phyloP scores from a whole-genome alignment of 2,888 invertebrate species.

The Tetheella fluctuosa region DNA sequence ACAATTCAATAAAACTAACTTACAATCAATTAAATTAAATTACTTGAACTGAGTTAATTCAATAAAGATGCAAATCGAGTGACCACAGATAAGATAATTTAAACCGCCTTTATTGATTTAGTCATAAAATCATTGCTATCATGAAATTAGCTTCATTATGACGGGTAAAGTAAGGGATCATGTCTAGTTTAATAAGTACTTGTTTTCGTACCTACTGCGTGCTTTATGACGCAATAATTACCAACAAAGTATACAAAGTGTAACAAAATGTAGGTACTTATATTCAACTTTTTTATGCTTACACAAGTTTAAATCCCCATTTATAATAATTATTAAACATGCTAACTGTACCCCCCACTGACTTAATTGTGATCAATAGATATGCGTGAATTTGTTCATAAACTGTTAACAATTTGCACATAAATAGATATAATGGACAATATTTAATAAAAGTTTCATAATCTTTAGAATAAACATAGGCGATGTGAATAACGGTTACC shows the following conservation, averaged over 20 bases:
- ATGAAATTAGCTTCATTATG: neutral
- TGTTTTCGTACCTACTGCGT: neutral
- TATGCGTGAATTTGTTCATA: neutral
- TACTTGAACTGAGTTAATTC: too few relatives aligned
- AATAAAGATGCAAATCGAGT: too few relatives aligned
- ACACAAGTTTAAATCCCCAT: neutral
- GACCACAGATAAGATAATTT: too few relatives aligned
- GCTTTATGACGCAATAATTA: neutral
- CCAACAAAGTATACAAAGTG: neutral
- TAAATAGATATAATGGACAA: neutral
- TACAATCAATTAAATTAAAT: too few relatives aligned
- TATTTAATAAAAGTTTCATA: constrained; percentile 9
- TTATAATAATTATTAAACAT: neutral
- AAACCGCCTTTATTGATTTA: too few relatives aligned
- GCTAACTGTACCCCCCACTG: neutral
- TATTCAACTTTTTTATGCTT: neutral
- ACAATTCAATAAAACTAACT: too few relatives aligned
- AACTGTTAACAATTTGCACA: neutral
- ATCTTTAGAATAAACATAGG: constrained; percentile 10
- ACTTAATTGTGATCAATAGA: neutral
- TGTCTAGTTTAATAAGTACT: neutral
- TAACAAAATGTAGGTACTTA: neutral
- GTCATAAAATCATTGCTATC: too few relatives aligned
- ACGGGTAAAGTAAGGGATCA: neutral
- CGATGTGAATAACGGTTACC: constrained; percentile 59